Base-by-base conservation (phyloP, 2,113 vertebrate genomes). In the Callopanchax toddi region DNA sequence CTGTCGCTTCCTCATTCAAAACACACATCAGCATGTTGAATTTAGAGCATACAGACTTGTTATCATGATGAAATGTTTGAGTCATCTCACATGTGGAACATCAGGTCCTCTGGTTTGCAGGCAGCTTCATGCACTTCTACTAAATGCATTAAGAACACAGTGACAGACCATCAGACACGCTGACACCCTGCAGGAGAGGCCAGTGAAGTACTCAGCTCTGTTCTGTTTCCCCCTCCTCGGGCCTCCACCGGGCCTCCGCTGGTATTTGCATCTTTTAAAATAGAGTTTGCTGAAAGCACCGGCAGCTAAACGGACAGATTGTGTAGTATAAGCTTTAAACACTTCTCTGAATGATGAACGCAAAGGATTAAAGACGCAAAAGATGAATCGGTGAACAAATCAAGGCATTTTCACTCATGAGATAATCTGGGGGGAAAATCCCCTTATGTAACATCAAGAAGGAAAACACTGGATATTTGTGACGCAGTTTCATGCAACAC, bases 211-310 rank as follows among this genome's bases (percentile, higher is more conserved):
- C 71, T 67, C 68, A 29, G 58, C 44, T 63, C 51, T 56, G 53
- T 56, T 54, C 37, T 66, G 71, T 63, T 69, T 57, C 57, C 73
- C 72, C 61, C 51, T 72, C 48, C 54, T 39, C 67, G 79, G 77
- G 74, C 83, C 81, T 79, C 75, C 48, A 42, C 77, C 44, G 39
- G 61, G 76, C 79, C 53, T 84, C 75, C 20, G 2, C 55, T 75
- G 72, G 68, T 68, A 78, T 86, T 84, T 81, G 85, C 72, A 81
- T 83, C 74, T 79, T 85, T 84, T 37, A 75, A 75, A 86, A 82
- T 74, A 84, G 67, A 79, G 64, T 58, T 54, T 20, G 15, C 49
- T 44, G 62, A 81, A 81, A 81, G 29, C 58, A 34, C n/a, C 3
- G 22, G 32, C 29, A 25, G 44, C 42, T 43, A 21, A n/a, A 46